Base-by-base conservation (phyloP, 2,888 invertebrate genomes). In the Esperia sulphurella region DNA sequence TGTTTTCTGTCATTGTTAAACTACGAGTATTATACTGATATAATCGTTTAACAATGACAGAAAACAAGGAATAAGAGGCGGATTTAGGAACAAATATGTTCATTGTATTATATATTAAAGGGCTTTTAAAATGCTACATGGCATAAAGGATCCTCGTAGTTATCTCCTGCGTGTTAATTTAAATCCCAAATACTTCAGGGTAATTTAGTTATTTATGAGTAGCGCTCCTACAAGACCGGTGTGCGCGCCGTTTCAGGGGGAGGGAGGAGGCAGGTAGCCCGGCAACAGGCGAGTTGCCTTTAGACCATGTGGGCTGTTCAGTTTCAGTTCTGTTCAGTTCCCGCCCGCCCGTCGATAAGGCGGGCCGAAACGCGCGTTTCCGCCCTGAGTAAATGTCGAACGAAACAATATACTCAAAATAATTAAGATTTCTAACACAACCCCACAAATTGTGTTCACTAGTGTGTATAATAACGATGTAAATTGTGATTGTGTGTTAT, bases 241-340 rank as follows among this genome's bases (percentile, higher is more conserved):
- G 35, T 35, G n/a, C 5, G 21, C 5, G 21, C 21, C 21, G 21
- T 35, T 35, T 35, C n/a, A 10, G 35, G 50, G 21, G 21, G 21
- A 62, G 64, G 58, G 54, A 48, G 51, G 52, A 51, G 62, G 62
- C 28, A 67, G 58, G 41, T 28, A 41, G n/a, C 77, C 73, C 73
- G 71, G 83, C 77, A 81, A 81, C 78, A 76, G 74, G 78, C 80
- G 66, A 53, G 50, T 46, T 39, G 57, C 13, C 31, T 59, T 57
- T 10, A 7, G 9, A 31, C 50, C 44, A 44, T 47, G 46, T 50
- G 48, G 21, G 28, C 35, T 35, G 12, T 21, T 14, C 44, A 45
- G 45, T 46, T 44, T 41, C 57, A 58, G 61, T 48, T 53, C 45
- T 45, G 47, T 51, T 57, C 70, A 71, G 71, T 70, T 52, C 50